Percentiles rank a stretch among this genome's conserved stretches.
These are phyloP conservation scores for Eubucco bourcierii DNA, from an alignment of 2,113 vertebrate species.

Conservation along the genomic window DNA sequence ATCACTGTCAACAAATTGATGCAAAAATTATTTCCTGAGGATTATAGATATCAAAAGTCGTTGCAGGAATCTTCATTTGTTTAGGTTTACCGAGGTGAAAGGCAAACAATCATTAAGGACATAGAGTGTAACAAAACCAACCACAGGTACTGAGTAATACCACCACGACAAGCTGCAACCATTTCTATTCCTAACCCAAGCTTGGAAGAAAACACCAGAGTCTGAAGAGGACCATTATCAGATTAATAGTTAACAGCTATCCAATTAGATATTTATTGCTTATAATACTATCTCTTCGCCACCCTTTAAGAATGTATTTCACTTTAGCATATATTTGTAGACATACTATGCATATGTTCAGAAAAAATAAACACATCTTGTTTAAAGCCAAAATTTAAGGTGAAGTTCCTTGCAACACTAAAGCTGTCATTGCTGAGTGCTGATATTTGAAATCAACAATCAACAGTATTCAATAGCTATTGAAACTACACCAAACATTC, in stretches of 20 bases:
- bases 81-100: background rate
- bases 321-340: background rate
- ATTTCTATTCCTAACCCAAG: background rate
- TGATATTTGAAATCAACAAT: background rate
- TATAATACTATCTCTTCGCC: background rate
- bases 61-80: background rate
- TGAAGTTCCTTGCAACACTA: background rate
- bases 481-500: background rate
- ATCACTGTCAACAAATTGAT: background rate
- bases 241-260: background rate
- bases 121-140: background rate
- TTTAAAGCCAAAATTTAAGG: background rate
- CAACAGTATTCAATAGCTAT: background rate
- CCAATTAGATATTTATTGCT: background rate
- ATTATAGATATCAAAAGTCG: background rate
- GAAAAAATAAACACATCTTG: background rate
- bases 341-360: background rate
- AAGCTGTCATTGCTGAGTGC: rapidly evolving
- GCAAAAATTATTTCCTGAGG: background rate
- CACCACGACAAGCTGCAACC: background rate
- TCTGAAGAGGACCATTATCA: background rate
- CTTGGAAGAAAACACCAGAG: background rate
- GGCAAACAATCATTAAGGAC: background rate
- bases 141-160: background rate
- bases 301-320: background rate